Conservation (phyloP, 2,797 vertebrate genomes). For the Lutjanus argentimaculatus region DNA sequence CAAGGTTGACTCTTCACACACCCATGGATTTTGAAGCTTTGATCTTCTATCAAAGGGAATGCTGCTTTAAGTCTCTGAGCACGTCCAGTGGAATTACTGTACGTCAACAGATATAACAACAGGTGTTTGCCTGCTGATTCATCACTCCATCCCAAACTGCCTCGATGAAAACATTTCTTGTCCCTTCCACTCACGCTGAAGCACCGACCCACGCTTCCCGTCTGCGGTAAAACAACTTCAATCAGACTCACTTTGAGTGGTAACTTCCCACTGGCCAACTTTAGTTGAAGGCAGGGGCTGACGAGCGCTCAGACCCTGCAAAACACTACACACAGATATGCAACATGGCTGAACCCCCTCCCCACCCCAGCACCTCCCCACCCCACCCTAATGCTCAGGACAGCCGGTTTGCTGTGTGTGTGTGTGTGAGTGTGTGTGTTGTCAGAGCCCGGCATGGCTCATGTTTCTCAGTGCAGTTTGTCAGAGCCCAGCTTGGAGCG, state of each 20-base stretch:
- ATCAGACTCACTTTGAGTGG: slow-evolving; percentile 86
- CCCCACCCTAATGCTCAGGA: slow-evolving; percentile 58
- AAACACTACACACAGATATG: slow-evolving; percentile 67
- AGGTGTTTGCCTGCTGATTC: slow-evolving; percentile 67
- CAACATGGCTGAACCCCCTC: slow-evolving; percentile 47
- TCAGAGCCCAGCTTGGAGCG: slow-evolving; percentile 88
- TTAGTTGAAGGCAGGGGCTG: slow-evolving; percentile 75
- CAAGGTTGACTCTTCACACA: neutral
- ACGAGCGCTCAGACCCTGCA: slow-evolving; percentile 43
- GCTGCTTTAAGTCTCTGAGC: slow-evolving; percentile 10
- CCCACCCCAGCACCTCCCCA: neutral
- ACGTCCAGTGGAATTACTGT: slow-evolving; percentile 44
- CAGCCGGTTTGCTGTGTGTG: slow-evolving; percentile 67
- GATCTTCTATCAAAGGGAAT: slow-evolving; percentile 27
- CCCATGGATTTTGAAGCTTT: neutral
- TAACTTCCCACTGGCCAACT: slow-evolving; percentile 89
- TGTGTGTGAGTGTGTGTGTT: slow-evolving; percentile 52
- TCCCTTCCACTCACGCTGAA: slow-evolving; percentile 16
- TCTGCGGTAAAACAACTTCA: slow-evolving; percentile 71
- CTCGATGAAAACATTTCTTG: slow-evolving; percentile 49
- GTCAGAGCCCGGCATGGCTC: slow-evolving; percentile 84
- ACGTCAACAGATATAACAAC: slow-evolving; percentile 64
- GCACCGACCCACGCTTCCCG: slow-evolving; percentile 25
- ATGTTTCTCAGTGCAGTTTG: slow-evolving; percentile 93
- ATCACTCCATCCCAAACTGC: slow-evolving; percentile 52